A percentile compares a stretch with the other conserved stretches of the same genome.
Evolutionary conservation across 2,113 vertebrate genomes (phyloP).

Genomic region (Crotalus viridis): DNA sequence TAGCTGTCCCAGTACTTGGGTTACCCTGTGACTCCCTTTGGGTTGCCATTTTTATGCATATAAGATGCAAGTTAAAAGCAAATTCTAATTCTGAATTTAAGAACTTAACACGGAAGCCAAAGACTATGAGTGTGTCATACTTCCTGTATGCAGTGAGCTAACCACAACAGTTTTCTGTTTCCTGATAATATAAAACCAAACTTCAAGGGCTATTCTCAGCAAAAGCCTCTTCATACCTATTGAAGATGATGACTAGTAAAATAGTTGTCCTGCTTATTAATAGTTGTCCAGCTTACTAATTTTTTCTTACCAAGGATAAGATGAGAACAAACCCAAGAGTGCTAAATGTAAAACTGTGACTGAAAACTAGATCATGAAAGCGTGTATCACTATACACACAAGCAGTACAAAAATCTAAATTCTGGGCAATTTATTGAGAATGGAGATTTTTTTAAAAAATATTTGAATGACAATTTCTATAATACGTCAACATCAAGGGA

Average conservation of each 20-base stretch:
- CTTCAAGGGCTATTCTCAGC: constrained; percentile 42
- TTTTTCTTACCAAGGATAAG: neutral
- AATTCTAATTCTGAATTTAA: constrained; percentile 55
- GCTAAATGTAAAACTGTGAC: neutral
- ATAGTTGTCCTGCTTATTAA: neutral
- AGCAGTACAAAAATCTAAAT: neutral
- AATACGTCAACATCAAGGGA: neutral
- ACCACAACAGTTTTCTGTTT: constrained; percentile 73
- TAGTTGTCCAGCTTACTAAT: neutral
- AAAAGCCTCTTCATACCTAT: constrained; percentile 41
- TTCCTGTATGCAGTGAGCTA: constrained; percentile 84
- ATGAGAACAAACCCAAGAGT: neutral
- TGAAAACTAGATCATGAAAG: neutral
- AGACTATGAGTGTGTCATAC: constrained; percentile 69
- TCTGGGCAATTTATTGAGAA: neutral
- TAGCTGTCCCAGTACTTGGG: constrained; percentile 68
- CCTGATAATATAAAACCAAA: constrained; percentile 75
- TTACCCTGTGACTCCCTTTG: constrained; percentile 75
- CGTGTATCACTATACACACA: neutral
- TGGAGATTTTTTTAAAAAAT: neutral
- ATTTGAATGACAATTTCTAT: neutral
- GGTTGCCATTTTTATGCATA: constrained; percentile 79
- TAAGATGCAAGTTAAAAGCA: constrained; percentile 35
- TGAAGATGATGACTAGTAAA: constrained; percentile 15
- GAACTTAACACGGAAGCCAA: constrained; percentile 58